Base-by-base conservation (phyloP, 2,888 invertebrate genomes). In the Terebella lapidaria region DNA sequence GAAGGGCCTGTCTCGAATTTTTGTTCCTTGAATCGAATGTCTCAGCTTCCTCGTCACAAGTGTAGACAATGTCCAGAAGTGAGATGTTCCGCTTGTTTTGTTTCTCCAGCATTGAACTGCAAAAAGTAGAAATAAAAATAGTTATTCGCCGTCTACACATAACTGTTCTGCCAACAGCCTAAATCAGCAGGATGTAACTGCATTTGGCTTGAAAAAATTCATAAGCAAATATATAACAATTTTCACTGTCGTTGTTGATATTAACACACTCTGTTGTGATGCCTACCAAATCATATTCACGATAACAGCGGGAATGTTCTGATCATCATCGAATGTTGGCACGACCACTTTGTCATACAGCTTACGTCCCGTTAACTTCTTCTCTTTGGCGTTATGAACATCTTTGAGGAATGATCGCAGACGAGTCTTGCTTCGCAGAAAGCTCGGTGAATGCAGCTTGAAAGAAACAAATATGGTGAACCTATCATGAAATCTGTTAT, bases 81-180 rank as follows among this genome's bases (percentile, higher is more conserved):
- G 57, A 56, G 56, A 67, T 54, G n/a, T 58, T 53, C 2, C 67
- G 56, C 18, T 53, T 51, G n/a, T 64, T 60, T 25, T 60, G 64
- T 10, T 42, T 47, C 52, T 66, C 67, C 57, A 67, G 45, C 67
- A 67, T 67, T 18, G 49, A 46, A 28, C 67, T 67, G 65, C 3
- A 3, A 61, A 55, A 26, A 10, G n/a, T 4, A 42, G 22, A 52
- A 24, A 22, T 5, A n/a, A n/a, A n/a, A n/a, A n/a, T n/a, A n/a
- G n/a, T n/a, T n/a, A n/a, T n/a, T n/a, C n/a, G n/a, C n/a, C n/a
- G n/a, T n/a, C n/a, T n/a, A n/a, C n/a, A n/a, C n/a, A n/a, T n/a
- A n/a, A n/a, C n/a, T n/a, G n/a, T n/a, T n/a, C n/a, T n/a, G n/a
- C n/a, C n/a, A n/a, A n/a, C n/a, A n/a, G n/a, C n/a, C n/a, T n/a